Evolutionary conservation across 1,140 invertebrate genomes (phyloP).

Genomic region (Trichomalopsis sarcophagae): DNA sequence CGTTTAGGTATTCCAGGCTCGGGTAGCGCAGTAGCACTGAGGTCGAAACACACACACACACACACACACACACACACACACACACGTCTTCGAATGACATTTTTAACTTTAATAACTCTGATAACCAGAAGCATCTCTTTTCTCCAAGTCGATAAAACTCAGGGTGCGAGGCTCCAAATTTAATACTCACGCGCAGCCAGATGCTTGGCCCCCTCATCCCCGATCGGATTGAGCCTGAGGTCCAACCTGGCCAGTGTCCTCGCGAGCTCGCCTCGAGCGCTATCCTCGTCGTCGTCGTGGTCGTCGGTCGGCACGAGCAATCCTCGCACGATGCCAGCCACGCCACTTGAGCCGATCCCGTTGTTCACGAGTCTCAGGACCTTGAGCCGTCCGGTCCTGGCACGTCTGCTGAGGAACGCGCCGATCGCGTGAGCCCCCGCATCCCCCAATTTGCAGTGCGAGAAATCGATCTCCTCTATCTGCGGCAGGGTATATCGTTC

Average conservation of each 20-base stretch:
- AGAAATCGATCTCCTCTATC: conserved; percentile 68
- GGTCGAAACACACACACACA: no score
- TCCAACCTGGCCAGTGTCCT: conserved; percentile 52
- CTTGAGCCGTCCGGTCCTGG: not conserved
- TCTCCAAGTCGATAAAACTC: no score
- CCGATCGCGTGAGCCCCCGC: conserved; percentile 65
- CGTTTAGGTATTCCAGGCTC: conserved; percentile 63
- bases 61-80: no score
- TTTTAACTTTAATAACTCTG: no score
- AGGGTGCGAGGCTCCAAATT: not conserved
- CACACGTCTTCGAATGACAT: no score
- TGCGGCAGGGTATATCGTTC: conserved; percentile 29
- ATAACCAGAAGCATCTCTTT: no score
- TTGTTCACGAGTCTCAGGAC: conserved; percentile 65
- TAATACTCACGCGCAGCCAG: conserved; percentile 64
- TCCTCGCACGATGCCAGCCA: conserved; percentile 64
- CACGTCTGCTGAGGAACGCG: conserved; percentile 57
- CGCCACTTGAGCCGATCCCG: conserved; percentile 64
- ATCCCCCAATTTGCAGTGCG: conserved; percentile 68
- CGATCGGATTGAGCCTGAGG: conserved; percentile 67
- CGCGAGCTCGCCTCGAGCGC: not conserved
- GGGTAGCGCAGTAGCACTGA: conserved; percentile 63
- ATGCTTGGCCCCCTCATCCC: conserved; percentile 60
- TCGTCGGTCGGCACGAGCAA: conserved; percentile 53
- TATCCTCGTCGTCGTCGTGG: not conserved